Percentiles rank a stretch among this genome's conserved stretches.
These are phyloP conservation scores for Muscicapa comitata DNA, from an alignment of 2,797 vertebrate species.

Conservation along the genomic window DNA sequence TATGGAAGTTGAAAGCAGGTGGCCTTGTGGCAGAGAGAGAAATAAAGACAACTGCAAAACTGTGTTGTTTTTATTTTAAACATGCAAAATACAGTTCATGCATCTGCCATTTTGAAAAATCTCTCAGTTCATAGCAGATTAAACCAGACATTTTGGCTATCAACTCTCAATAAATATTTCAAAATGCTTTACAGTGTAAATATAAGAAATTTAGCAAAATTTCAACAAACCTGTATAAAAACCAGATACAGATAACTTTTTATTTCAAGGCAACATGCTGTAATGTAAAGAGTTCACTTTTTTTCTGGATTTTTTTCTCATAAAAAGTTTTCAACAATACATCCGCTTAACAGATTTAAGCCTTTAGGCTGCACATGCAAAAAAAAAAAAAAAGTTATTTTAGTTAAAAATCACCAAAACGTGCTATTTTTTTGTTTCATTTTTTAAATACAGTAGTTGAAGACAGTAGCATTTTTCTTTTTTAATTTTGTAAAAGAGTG, in stretches of 20 bases:
- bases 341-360: conserved; percentile 77
- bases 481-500: conserved; percentile 68
- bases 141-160: conserved; percentile 78
- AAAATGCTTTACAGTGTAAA: conserved; percentile 95
- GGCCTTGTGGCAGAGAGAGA: conserved; percentile 52
- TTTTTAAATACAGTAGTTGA: conserved; percentile 65
- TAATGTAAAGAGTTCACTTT: conserved; percentile 77
- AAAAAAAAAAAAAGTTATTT: conserved; percentile 68
- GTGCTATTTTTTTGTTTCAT: conserved; percentile 72
- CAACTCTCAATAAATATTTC: conserved; percentile 79
- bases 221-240: conserved; percentile 95
- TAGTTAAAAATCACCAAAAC: conserved; percentile 80
- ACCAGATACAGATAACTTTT: conserved; percentile 82
- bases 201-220: conserved; percentile 99
- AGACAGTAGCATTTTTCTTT: conserved; percentile 61
- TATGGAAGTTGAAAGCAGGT: not conserved
- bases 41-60: conserved; percentile 78
- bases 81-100: conserved; percentile 97
- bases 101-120: conserved; percentile 79
- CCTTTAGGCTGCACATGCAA: conserved; percentile 86
- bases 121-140: conserved; percentile 76
- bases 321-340: conserved; percentile 82
- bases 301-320: conserved; percentile 62
- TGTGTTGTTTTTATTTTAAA: conserved; percentile 86
- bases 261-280: conserved; percentile 86